phyloP scores from a whole-genome alignment of 2,797 vertebrate genomes.

The Hoplostethus atlanticus region DNA sequence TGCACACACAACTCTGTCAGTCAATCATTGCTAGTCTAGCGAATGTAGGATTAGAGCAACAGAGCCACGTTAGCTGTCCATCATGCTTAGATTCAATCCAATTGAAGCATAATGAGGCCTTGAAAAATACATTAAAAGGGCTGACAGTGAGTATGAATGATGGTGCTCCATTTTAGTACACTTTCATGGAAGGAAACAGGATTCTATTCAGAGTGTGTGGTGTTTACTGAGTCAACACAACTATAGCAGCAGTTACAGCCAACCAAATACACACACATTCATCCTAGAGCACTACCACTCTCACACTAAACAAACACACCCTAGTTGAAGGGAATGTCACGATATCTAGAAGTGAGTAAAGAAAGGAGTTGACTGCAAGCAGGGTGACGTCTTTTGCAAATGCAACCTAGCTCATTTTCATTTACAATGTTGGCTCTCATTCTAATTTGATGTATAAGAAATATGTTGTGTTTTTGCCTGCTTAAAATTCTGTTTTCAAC shows the following conservation, averaged over 20 bases:
- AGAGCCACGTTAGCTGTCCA: neutral
- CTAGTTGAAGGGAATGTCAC: slow-evolving; percentile 20
- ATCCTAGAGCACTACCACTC: neutral
- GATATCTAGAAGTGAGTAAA: neutral
- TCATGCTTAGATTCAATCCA: neutral
- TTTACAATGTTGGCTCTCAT: neutral
- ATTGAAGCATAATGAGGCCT: neutral
- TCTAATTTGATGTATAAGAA: slow-evolving; percentile 5
- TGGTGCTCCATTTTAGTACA: neutral
- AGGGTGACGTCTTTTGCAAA: neutral
- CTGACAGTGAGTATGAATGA: neutral
- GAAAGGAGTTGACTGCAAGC: neutral
- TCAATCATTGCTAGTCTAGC: slow-evolving; percentile 8
- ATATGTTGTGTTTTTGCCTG: slow-evolving; percentile 4
- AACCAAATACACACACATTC: slow-evolving; percentile 26
- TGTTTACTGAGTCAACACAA: slow-evolving; percentile 52
- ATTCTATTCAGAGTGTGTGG: slow-evolving; percentile 15
- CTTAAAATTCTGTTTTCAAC: slow-evolving; percentile 24
- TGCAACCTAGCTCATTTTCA: neutral
- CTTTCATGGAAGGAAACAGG: slow-evolving; percentile 17
- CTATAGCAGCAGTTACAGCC: slow-evolving; percentile 21
- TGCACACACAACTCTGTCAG: slow-evolving; percentile 35
- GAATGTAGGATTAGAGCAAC: neutral
- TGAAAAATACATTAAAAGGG: slow-evolving; percentile 6
- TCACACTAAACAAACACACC: slow-evolving; percentile 43